Evolutionary conservation across 2,888 invertebrate genomes (phyloP).

Genomic region (Ditylenchus weischeri): DNA sequence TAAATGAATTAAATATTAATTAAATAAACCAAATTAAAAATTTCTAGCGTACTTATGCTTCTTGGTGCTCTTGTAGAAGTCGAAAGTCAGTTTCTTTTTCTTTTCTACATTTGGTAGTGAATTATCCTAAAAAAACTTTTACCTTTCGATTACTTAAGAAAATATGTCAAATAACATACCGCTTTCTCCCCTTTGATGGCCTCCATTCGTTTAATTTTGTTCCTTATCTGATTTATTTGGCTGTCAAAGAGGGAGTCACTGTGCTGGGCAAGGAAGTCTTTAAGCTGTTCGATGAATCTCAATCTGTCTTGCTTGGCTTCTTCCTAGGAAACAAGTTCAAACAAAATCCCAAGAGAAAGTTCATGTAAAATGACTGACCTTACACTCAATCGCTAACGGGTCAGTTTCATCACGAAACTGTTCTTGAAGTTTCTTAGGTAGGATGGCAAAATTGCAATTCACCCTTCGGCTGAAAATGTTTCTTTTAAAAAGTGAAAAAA

Average conservation of each 20-base stretch:
- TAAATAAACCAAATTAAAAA: too few species aligned
- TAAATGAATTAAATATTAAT: too few species aligned
- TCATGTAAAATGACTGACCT: too few species aligned
- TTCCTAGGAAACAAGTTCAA: not conserved
- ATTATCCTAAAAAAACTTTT: constrained; percentile 4
- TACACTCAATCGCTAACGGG: too few species aligned
- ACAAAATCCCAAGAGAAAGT: too few species aligned
- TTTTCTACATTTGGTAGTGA: not conserved
- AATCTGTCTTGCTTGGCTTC: not conserved
- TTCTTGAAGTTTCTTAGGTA: too few species aligned
- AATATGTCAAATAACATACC: too few species aligned
- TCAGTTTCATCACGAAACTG: too few species aligned
- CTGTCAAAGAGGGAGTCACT: not conserved
- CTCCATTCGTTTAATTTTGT: not conserved
- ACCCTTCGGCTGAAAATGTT: too few species aligned
- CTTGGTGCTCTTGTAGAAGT: constrained; percentile 22
- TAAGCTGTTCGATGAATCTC: not conserved
- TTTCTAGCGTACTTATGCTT: constrained; percentile 16
- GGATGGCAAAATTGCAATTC: too few species aligned
- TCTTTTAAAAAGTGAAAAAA: too few species aligned
- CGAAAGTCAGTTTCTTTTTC: constrained; percentile 19
- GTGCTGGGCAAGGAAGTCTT: not conserved
- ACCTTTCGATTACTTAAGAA: not conserved
- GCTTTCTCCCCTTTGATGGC: too few species aligned
- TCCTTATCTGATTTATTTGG: not conserved